Evolutionary conservation across 2,113 vertebrate species (phyloP).

Genomic region (Lonchura striata): DNA sequence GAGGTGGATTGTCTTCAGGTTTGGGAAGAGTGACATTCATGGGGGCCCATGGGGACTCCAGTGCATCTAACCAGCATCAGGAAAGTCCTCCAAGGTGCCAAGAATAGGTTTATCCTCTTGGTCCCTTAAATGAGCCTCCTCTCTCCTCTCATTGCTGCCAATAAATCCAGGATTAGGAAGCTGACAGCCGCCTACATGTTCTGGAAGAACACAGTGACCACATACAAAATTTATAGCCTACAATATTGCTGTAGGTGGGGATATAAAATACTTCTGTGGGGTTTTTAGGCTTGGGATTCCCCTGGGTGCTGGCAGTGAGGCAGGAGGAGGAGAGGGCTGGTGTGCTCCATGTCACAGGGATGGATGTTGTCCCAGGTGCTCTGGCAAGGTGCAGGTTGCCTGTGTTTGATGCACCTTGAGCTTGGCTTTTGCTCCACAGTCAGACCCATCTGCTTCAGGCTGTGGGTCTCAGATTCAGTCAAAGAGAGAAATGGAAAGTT

Average conservation of each 20-base stretch:
- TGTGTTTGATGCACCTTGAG: not conserved
- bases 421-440: not conserved
- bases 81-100: not conserved
- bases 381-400: not conserved
- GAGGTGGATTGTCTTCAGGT: not conserved
- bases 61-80: not conserved
- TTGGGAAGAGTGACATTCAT: not conserved
- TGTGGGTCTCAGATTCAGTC: no score
- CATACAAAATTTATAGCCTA: constrained; percentile 22
- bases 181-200: constrained; percentile 4
- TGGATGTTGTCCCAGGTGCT: not conserved
- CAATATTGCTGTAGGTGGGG: not conserved
- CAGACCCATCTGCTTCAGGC: not conserved
- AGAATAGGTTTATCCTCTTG: not conserved
- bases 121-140: not conserved
- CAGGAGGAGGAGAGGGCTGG: not conserved
- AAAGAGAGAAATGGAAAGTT: no score
- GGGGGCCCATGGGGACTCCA: not conserved
- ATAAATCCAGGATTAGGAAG: constrained; percentile 32
- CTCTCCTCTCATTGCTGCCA: constrained; percentile 8
- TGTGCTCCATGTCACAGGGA: not conserved
- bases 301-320: not conserved
- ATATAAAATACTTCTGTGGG: constrained; percentile 2
- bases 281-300: constrained; percentile 45
- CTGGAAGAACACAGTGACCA: constrained; percentile 39